These are phyloP conservation scores for Scaptomyza montana DNA, from an alignment of 1,140 invertebrate genomes.

Conservation along the genomic window DNA sequence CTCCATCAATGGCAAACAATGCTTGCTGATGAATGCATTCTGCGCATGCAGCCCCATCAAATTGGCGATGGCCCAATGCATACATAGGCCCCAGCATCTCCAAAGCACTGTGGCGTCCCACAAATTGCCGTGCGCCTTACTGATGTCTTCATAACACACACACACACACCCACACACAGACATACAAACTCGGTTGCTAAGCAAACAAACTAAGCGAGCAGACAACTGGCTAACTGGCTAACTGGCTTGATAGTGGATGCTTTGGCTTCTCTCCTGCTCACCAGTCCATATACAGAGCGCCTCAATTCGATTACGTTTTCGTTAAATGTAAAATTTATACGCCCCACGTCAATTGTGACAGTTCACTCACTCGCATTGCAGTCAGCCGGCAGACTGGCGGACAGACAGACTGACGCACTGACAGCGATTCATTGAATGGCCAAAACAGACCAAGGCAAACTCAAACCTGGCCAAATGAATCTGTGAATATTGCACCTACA, in stretches of 20 bases:
- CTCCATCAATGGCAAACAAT: constrained; percentile 69
- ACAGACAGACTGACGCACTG: constrained; percentile 3
- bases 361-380: constrained; percentile 75
- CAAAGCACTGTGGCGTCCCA: constrained; percentile 65
- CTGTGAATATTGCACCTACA: constrained; percentile 62
- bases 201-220: constrained; percentile 11
- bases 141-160: constrained; percentile 73
- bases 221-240: constrained; percentile 30
- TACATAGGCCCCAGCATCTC: constrained; percentile 6
- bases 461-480: constrained; percentile 51
- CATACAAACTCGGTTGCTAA: constrained; percentile 2
- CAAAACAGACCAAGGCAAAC: constrained; percentile 46
- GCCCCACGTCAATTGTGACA: constrained; percentile 81
- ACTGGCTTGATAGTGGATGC: constrained; percentile 20
- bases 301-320: constrained; percentile 83
- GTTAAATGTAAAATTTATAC: constrained; percentile 83
- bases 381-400: constrained; percentile 24
- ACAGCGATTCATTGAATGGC: constrained; percentile 49
- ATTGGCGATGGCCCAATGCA: constrained; percentile 49
- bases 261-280: constrained; percentile 8
- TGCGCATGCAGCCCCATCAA: constrained; percentile 63
- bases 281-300: constrained; percentile 69
- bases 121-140: constrained; percentile 76
- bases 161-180: background rate
- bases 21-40: constrained; percentile 72